Evolutionary conservation across 2,113 vertebrate species (phyloP).

Genomic region (Hemicordylus capensis): DNA sequence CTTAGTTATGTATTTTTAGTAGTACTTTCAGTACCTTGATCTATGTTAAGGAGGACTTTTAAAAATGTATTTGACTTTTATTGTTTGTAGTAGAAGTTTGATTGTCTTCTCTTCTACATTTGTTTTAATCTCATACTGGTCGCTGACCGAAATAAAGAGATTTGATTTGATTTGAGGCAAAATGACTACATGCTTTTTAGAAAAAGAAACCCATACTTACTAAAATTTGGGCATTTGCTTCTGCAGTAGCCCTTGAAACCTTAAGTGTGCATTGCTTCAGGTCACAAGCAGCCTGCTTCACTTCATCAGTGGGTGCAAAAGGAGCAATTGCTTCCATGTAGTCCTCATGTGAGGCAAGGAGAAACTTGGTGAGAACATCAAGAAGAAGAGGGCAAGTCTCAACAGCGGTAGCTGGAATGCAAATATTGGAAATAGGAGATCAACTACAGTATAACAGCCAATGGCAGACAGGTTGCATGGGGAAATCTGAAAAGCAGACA

Average conservation of each 20-base stretch:
- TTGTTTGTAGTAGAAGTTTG: no score
- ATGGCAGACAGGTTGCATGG: neutral
- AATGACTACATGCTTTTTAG: no score
- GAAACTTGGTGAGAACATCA: rapidly evolving
- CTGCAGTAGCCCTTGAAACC: rapidly evolving
- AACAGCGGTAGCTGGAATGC: neutral
- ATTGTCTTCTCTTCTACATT: no score
- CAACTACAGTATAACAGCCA: neutral
- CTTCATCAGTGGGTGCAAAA: rapidly evolving
- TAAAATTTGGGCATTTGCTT: rapidly evolving
- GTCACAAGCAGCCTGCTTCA: rapidly evolving
- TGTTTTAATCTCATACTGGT: no score
- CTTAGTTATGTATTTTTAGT: no score
- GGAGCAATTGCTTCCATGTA: rapidly evolving
- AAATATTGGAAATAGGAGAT: neutral
- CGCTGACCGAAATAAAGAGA: no score
- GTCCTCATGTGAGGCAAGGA: rapidly evolving
- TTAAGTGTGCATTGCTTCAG: neutral
- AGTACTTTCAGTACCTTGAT: no score
- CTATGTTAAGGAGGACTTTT: no score
- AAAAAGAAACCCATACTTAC: neutral
- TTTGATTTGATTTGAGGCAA: no score
- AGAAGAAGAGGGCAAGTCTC: rapidly evolving
- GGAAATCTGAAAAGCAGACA: neutral
- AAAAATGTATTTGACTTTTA: no score